Conservation (phyloP, 2,797 vertebrate species). For the Novumbra hubbsi region DNA sequence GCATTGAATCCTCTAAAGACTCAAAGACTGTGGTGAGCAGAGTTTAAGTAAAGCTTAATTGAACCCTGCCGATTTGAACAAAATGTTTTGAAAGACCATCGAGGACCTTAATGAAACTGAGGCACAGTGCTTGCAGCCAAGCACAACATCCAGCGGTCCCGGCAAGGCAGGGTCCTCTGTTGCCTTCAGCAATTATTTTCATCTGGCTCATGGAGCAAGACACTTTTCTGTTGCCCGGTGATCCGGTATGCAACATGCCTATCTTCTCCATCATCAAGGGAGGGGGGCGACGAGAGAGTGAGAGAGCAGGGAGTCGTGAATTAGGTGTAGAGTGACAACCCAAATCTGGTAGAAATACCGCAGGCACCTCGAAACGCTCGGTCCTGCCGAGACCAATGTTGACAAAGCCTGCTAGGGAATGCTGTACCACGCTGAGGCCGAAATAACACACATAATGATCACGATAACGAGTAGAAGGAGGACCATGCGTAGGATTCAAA, state of each 20-base stretch:
- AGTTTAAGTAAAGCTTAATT: constrained; percentile 55
- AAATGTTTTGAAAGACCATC: constrained; percentile 62
- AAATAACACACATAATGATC: constrained; percentile 42
- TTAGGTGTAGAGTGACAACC: constrained; percentile 52
- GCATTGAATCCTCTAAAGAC: constrained; percentile 31
- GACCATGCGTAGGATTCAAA: constrained; percentile 39
- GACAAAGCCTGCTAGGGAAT: constrained; percentile 36
- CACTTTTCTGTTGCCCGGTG: constrained; percentile 43
- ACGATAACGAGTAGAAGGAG: constrained; percentile 18
- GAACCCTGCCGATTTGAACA: constrained; percentile 39
- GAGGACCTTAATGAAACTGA: constrained; percentile 58
- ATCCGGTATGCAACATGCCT: constrained; percentile 58
- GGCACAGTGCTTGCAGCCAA: constrained; percentile 54
- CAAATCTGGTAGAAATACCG: constrained; percentile 36
- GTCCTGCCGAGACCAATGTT: constrained; percentile 45
- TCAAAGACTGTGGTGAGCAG: constrained; percentile 27
- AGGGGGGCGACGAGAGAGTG: background rate
- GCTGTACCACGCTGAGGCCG: constrained; percentile 31
- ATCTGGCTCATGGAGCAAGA: constrained; percentile 68
- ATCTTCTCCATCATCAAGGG: constrained; percentile 59
- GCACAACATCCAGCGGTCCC: constrained; percentile 57
- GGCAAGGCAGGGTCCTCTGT: constrained; percentile 43
- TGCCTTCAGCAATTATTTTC: constrained; percentile 71
- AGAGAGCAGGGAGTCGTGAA: constrained; percentile 43
- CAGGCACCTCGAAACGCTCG: background rate